A percentile compares a stretch with the other conserved stretches of the same genome.
Evolutionary conservation across 2,797 vertebrate species (phyloP).

Genomic region (Microctenopoma steveboyesi): DNA sequence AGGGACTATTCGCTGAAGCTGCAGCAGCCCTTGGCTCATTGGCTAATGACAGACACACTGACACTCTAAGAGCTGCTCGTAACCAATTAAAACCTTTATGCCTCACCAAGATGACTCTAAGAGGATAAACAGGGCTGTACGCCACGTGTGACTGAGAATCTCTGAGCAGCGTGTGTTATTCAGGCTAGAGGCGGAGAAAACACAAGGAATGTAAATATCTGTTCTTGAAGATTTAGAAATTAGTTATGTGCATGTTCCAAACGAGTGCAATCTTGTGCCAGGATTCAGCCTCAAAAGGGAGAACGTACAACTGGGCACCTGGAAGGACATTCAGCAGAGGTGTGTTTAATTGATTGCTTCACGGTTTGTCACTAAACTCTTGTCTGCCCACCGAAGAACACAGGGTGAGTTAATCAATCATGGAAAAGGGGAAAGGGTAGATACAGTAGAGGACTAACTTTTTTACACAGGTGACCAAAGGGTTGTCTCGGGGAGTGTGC

Average conservation of each 20-base stretch:
- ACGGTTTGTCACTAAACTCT: conserved; percentile 59
- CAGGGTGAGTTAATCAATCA: conserved; percentile 53
- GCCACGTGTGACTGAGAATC: conserved; percentile 37
- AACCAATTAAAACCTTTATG: conserved; percentile 74
- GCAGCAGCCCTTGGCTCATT: conserved; percentile 22
- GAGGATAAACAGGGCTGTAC: conserved; percentile 57
- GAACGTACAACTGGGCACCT: conserved; percentile 19
- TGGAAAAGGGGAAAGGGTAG: neutral
- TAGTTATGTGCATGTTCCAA: neutral
- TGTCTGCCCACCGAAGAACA: conserved; percentile 47
- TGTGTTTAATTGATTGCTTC: conserved; percentile 63
- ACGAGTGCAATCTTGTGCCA: neutral
- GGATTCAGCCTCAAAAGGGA: conserved; percentile 8
- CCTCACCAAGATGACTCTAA: conserved; percentile 53
- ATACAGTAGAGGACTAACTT: conserved; percentile 13
- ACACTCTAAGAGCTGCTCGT: conserved; percentile 56
- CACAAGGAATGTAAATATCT: conserved; percentile 5
- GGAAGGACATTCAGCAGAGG: conserved; percentile 53
- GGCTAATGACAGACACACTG: conserved; percentile 53
- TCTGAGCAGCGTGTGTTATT: conserved; percentile 36
- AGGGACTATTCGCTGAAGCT: conserved; percentile 22
- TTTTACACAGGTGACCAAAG: conserved; percentile 40
- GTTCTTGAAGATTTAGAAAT: neutral
- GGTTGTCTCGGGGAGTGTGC: conserved; percentile 1
- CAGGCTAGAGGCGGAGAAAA: conserved; percentile 13